A percentile compares a stretch with the other conserved stretches of the same genome.
phyloP scores from a whole-genome alignment of 2,113 vertebrate genomes.

The Thunnus thynnus region DNA sequence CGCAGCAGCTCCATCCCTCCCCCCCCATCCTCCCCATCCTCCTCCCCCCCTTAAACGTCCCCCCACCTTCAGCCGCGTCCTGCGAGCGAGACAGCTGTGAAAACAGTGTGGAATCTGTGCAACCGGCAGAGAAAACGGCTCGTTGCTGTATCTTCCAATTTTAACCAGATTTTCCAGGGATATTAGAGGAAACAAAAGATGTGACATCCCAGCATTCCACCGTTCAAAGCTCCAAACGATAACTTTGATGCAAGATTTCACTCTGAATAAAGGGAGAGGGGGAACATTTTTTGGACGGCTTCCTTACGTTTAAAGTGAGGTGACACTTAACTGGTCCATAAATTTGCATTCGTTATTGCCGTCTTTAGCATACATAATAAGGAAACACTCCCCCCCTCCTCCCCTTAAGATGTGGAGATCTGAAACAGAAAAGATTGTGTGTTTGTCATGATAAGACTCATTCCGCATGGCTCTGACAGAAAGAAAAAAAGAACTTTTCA shows the following conservation, averaged over 20 bases:
- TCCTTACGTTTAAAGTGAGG: constrained; percentile 74
- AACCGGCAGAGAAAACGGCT: constrained; percentile 55
- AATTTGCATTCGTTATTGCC: constrained; percentile 77
- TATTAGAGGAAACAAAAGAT: constrained; percentile 82
- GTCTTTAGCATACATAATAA: constrained; percentile 71
- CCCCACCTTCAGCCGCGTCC: constrained; percentile 61
- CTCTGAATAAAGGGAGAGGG: constrained; percentile 39
- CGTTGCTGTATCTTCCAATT: constrained; percentile 66
- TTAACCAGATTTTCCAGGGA: constrained; percentile 85
- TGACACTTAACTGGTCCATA: constrained; percentile 68
- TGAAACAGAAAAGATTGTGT: constrained; percentile 39
- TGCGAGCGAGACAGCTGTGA: constrained; percentile 81
- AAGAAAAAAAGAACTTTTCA: constrained; percentile 38
- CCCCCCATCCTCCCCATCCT: not conserved
- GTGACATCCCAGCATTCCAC: constrained; percentile 51
- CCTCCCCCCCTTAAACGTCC: constrained; percentile 1
- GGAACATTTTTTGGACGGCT: constrained; percentile 65
- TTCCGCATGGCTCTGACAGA: constrained; percentile 22
- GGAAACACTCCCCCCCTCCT: constrained; percentile 3
- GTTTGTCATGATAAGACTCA: constrained; percentile 23
- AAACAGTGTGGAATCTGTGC: constrained; percentile 81
- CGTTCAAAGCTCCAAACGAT: constrained; percentile 67
- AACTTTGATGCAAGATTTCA: constrained; percentile 72
- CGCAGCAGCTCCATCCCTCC: constrained; percentile 38
- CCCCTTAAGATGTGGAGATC: constrained; percentile 70